Evolutionary conservation across 2,797 vertebrate species (phyloP).

Genomic region (Muscicapa striata): DNA sequence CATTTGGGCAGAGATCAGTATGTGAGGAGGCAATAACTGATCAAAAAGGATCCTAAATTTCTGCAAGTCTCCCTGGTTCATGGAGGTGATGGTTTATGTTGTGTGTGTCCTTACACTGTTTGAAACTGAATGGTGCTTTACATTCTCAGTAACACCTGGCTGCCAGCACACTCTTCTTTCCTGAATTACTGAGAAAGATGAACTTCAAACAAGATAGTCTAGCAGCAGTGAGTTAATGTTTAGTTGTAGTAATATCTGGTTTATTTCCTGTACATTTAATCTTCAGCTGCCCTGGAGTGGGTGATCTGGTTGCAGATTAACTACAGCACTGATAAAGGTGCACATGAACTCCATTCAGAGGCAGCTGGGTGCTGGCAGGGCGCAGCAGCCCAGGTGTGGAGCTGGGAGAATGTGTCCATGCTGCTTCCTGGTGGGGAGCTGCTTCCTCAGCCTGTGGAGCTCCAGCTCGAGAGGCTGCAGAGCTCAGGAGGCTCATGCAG

Average conservation of each 20-base stretch:
- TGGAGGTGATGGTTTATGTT: neutral
- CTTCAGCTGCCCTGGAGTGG: neutral
- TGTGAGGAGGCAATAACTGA: neutral
- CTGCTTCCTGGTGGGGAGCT: neutral
- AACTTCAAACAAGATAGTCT: neutral
- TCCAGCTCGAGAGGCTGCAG: neutral
- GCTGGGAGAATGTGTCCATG: accelerated
- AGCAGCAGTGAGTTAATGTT: neutral
- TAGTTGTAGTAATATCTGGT: neutral
- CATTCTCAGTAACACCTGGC: accelerated
- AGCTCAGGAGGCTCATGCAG: neutral
- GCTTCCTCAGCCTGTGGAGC: neutral
- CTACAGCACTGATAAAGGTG: neutral
- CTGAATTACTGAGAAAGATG: neutral
- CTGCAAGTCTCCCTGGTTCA: neutral
- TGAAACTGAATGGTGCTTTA: neutral
- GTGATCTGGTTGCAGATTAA: constrained; percentile 11
- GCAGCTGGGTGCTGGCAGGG: neutral
- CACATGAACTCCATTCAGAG: neutral
- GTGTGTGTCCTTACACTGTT: accelerated
- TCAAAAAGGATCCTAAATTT: neutral
- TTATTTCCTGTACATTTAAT: neutral
- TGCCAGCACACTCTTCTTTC: neutral
- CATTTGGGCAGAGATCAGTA: accelerated
- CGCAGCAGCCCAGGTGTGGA: neutral